These are phyloP conservation scores for Dynastes maya DNA, from an alignment of 2,888 invertebrate genomes.

Conservation along the genomic window DNA sequence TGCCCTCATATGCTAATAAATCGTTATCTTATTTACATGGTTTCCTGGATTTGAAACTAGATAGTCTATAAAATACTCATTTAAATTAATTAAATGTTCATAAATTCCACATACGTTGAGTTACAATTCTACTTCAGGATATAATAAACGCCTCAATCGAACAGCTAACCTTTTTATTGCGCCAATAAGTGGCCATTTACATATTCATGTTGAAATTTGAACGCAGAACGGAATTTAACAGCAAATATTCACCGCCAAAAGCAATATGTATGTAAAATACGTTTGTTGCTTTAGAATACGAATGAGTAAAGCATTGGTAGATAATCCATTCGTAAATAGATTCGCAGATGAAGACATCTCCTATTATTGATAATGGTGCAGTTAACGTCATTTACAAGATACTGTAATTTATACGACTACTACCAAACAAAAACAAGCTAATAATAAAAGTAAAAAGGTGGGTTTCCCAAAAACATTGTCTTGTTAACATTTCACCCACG, in stretches of 20 bases:
- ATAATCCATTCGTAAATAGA: no score
- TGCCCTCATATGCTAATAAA: conserved; percentile 9
- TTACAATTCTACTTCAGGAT: conserved; percentile 20
- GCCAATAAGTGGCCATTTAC: conserved; percentile 19
- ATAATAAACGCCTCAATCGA: conserved; percentile 25
- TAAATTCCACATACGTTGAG: conserved; percentile 26
- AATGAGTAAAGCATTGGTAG: no score
- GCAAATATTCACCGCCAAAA: no score
- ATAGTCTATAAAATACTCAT: conserved; percentile 27
- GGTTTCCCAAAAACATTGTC: no score
- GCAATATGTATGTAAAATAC: neutral
- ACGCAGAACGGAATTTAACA: no score
- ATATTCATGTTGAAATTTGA: conserved; percentile 33
- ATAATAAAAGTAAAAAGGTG: no score
- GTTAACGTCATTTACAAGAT: no score
- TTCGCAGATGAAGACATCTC: no score
- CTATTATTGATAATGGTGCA: no score
- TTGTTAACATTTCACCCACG: no score
- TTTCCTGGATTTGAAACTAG: conserved; percentile 12
- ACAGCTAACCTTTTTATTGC: conserved; percentile 3
- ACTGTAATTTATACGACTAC: no score
- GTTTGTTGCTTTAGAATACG: neutral
- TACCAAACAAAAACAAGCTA: no score
- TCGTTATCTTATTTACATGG: conserved; percentile 17
- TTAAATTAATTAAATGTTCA: conserved; percentile 34